Percentiles rank a stretch among this genome's conserved stretches.
Evolutionary conservation across 2,888 invertebrate genomes (phyloP).

Genomic region (Drosophila demipolita): DNA sequence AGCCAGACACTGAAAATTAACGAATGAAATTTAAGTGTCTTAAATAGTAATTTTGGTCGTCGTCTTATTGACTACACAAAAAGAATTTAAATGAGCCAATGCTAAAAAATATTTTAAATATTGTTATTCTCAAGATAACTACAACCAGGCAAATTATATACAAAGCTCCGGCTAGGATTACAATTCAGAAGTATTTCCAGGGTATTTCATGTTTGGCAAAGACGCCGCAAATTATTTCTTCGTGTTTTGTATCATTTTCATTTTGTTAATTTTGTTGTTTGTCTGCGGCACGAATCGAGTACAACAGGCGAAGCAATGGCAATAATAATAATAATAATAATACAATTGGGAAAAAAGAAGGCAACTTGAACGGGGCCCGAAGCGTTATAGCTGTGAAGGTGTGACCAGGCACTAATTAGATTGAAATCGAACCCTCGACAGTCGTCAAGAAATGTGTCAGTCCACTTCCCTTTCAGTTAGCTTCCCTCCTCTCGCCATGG

Average conservation of each 20-base stretch:
- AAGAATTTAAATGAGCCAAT: not conserved
- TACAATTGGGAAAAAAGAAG: constrained; percentile 35
- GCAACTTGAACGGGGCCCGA: constrained; percentile 32
- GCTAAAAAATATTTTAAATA: not conserved
- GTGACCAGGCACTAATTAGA: constrained; percentile 65
- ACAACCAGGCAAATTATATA: not conserved
- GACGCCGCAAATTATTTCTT: not conserved
- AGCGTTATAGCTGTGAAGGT: constrained; percentile 45
- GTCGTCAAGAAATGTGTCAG: constrained; percentile 13
- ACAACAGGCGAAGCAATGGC: constrained; percentile 26
- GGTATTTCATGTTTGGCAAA: not conserved
- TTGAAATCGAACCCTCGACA: constrained; percentile 42
- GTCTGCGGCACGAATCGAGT: constrained; percentile 28
- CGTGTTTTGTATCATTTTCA: not conserved
- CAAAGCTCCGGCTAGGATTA: not conserved
- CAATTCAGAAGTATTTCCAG: not conserved
- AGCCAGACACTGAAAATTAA: not conserved
- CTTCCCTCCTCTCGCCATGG: too few relatives aligned
- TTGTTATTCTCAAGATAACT: not conserved
- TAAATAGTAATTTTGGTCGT: not conserved
- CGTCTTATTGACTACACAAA: not conserved
- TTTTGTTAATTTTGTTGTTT: constrained; percentile 7
- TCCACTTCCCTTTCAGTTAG: not conserved
- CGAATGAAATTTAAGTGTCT: not conserved
- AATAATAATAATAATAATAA: constrained; percentile 57